A percentile compares a stretch with the other conserved stretches of the same genome.
phyloP scores from a whole-genome alignment of 2,797 vertebrate genomes.

The Acrossocheilus wenchowensis region DNA sequence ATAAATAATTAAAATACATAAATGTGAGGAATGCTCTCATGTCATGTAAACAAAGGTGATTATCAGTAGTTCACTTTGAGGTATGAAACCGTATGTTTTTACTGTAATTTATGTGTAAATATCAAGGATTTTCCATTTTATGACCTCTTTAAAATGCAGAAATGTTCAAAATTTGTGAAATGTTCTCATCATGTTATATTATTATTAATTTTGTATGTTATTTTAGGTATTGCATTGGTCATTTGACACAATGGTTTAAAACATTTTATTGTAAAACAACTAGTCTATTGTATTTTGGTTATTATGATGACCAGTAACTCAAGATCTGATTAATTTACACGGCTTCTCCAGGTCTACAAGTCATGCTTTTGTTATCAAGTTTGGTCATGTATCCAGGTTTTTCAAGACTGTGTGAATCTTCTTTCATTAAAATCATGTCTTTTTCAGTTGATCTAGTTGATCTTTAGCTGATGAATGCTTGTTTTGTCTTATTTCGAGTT shows the following conservation, averaged over 20 bases:
- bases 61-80: neutral
- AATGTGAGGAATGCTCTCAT: neutral
- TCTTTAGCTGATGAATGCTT: neutral
- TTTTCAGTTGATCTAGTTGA: neutral
- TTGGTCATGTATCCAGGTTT: neutral
- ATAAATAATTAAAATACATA: neutral
- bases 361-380: neutral
- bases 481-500: neutral
- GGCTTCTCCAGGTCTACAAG: neutral
- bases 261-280: neutral
- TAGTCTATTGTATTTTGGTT: neutral
- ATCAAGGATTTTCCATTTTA: neutral
- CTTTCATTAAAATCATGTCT: neutral
- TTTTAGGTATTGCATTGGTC: neutral
- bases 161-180: neutral
- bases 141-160: neutral
- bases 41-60: no score
- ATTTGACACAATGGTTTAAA: neutral
- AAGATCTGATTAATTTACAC: neutral
- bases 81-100: neutral
- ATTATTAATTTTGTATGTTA: neutral
- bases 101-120: neutral
- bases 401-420: no score
- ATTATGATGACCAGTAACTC: no score
- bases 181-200: no score